Percentiles rank a stretch among this genome's conserved stretches.
These are phyloP conservation scores for Aquatica leii DNA, from an alignment of 2,888 invertebrate genomes.

Conservation along the genomic window DNA sequence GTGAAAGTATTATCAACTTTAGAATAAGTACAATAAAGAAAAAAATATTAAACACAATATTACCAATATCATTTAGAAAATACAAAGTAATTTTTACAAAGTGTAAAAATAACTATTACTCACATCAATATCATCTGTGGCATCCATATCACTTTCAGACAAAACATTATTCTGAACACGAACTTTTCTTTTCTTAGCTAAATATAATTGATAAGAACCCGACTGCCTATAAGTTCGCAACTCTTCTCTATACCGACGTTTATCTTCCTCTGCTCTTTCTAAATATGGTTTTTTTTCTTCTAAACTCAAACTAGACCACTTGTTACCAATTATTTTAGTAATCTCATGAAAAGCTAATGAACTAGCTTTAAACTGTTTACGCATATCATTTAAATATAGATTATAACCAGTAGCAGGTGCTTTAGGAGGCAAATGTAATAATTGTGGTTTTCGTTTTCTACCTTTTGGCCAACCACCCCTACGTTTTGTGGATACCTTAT, in stretches of 20 bases:
- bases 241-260: constrained; percentile 65
- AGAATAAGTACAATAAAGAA: too few relatives aligned
- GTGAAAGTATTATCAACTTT: too few relatives aligned
- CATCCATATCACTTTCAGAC: constrained; percentile 63
- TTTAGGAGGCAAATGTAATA: constrained; percentile 64
- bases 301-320: constrained; percentile 65
- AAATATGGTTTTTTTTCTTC: constrained; percentile 66
- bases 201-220: constrained; percentile 64
- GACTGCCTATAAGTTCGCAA: constrained; percentile 65
- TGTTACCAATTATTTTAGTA: constrained; percentile 66
- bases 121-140: constrained; percentile 64
- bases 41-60: too few relatives aligned
- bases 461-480: constrained; percentile 71
- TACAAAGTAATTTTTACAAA: too few relatives aligned
- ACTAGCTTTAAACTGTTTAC: constrained; percentile 64
- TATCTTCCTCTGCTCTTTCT: constrained; percentile 65
- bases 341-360: constrained; percentile 65
- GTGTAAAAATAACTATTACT: constrained; percentile 44
- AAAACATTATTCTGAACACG: constrained; percentile 54
- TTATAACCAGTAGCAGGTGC: constrained; percentile 68
- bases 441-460: constrained; percentile 64
- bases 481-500: constrained; percentile 55
- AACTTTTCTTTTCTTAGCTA: constrained; percentile 63
- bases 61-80: too few relatives aligned
- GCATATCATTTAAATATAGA: constrained; percentile 64